A percentile compares a stretch with the other conserved stretches of the same genome.
These are phyloP conservation scores for Montifringilla adamsi DNA, from an alignment of 2,113 vertebrate genomes.

Conservation along the genomic window DNA sequence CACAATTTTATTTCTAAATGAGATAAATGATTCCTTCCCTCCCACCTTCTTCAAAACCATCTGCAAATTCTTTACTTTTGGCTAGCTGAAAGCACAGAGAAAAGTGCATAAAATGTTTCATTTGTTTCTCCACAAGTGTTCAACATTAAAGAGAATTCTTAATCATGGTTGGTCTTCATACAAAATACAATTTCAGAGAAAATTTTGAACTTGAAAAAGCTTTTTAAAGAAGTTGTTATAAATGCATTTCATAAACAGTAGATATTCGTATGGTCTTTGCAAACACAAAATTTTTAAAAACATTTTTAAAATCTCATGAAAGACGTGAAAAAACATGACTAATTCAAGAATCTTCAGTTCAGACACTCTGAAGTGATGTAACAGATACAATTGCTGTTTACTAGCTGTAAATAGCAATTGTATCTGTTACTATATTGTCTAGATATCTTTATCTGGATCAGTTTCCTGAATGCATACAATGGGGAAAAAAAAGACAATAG, in stretches of 20 bases:
- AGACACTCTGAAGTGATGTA: background rate
- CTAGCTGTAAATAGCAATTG: background rate
- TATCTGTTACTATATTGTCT: background rate
- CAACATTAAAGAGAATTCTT: slow-evolving; percentile 35
- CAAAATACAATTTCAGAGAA: slow-evolving; percentile 22
- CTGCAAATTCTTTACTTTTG: slow-evolving; percentile 47
- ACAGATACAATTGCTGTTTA: background rate
- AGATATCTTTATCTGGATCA: background rate
- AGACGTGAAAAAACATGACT: background rate
- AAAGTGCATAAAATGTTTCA: slow-evolving; percentile 17
- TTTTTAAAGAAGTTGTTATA: background rate
- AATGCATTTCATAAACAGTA: background rate
- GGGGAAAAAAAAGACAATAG: background rate
- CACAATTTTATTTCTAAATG: slow-evolving; percentile 42
- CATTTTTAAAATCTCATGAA: background rate
- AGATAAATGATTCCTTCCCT: slow-evolving; percentile 40
- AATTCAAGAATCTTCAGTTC: background rate
- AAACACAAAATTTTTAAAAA: background rate
- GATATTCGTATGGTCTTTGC: background rate
- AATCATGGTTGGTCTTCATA: background rate
- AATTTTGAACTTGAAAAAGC: background rate
- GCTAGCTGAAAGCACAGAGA: background rate
- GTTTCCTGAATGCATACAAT: background rate
- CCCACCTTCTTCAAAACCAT: slow-evolving; percentile 47
- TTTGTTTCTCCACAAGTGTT: slow-evolving; percentile 33